Percentiles rank a stretch among this genome's conserved stretches.
phyloP scores from a whole-genome alignment of 1,140 invertebrate species.

The Microplitis mediator region DNA sequence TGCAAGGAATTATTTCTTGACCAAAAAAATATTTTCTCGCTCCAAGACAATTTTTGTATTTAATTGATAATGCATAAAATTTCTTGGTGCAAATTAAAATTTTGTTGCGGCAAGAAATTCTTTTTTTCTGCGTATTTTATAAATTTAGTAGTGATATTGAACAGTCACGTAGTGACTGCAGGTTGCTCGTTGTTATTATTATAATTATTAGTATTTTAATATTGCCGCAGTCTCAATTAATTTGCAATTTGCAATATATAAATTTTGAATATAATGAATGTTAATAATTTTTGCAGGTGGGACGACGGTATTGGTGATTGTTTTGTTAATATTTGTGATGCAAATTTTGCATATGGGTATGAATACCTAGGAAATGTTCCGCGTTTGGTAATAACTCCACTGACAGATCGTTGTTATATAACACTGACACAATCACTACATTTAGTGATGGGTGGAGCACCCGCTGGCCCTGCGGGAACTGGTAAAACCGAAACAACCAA shows the following conservation, averaged over 20 bases:
- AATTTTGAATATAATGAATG: too few relatives aligned
- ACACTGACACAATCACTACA: conserved; percentile 88
- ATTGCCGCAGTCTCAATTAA: neutral
- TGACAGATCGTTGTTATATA: conserved; percentile 89
- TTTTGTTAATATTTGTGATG: conserved; percentile 92
- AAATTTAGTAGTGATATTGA: too few relatives aligned
- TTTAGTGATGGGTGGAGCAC: conserved; percentile 89
- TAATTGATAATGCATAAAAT: too few relatives aligned
- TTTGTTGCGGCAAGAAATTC: too few relatives aligned
- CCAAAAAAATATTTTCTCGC: too few relatives aligned
- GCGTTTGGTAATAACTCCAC: conserved; percentile 81
- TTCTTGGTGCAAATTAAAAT: too few relatives aligned
- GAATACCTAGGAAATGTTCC: conserved; percentile 86
- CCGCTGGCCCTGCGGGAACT: conserved; percentile 85
- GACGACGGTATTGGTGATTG: conserved; percentile 82
- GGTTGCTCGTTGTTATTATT: conserved; percentile 1
- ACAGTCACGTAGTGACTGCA: too few relatives aligned
- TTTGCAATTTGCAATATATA: too few relatives aligned
- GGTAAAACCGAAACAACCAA: conserved; percentile 95
- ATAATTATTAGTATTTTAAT: neutral
- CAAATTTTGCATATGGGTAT: conserved; percentile 78
- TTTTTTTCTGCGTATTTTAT: too few relatives aligned
- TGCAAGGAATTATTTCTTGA: too few relatives aligned
- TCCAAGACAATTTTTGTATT: too few relatives aligned
- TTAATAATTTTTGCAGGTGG: conserved; percentile 66